Evolutionary conservation across 2,888 invertebrate genomes (phyloP), one percentile per base, ranked within the genome.

Genomic region (Nycteola revayana): DNA sequence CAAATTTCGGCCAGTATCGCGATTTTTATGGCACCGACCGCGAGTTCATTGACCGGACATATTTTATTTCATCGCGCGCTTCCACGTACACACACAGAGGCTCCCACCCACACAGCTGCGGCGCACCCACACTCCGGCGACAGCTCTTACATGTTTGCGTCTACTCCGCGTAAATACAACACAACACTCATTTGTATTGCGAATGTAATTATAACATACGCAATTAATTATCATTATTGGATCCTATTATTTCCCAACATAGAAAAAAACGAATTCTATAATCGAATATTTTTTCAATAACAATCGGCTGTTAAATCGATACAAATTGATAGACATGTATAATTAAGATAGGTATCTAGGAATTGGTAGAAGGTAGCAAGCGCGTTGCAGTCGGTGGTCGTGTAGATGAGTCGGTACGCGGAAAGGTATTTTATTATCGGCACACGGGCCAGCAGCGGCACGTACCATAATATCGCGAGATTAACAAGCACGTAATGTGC

Each of bases 61-160:
- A 87, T 87, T 88, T 88, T 88, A 88, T 88, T 88, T 87, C 84
- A 88, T 86, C 88, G 87, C 86, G 85, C 86, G 80, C 85, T 85
- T 87, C 85, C 85, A 86, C 80, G 83, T 82, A 77, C 85, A 80
- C 84, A 82, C 83, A 84, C 79, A 73, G 57, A 70, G 67, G 62
- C 66, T 60, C 66, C 66, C 75, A 67, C 80, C 72, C 82, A 75
- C 81, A 75, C 73, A 57, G 53, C 46, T 54, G 52, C 56, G 61
- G 50, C 59, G 60, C 74, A 75, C 80, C 68, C 83, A 79, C 78
- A 82, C 86, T 47, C 41, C 36, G 48, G 44, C 57, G 43, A 28
- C 45, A 54, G 62, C 71, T 74, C 78, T 82, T 75, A 75, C 78
- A 71, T 82, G 82, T 81, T 71, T 75, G 84, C 74, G 77, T 74